Conservation (phyloP, 2,888 invertebrate genomes). For the Heliconius ismenius region DNA sequence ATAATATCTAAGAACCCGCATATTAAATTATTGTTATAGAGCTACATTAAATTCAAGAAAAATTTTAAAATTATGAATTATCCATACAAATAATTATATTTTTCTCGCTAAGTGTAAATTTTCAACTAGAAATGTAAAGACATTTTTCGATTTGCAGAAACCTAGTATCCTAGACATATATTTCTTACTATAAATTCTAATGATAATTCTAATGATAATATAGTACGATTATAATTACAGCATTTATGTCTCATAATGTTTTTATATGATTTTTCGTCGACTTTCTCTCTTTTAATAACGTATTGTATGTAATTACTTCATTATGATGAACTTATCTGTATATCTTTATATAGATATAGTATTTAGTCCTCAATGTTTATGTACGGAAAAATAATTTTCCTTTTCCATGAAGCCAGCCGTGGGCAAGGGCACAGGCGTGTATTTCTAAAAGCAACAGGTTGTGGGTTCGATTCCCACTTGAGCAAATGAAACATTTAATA, state of each 20-base stretch:
- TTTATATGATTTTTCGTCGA: slow-evolving; percentile 5
- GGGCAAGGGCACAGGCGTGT: too few species aligned
- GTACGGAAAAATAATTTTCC: too few species aligned
- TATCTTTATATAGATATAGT: neutral
- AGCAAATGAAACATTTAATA: too few species aligned
- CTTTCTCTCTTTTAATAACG: slow-evolving; percentile 17
- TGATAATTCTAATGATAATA: neutral
- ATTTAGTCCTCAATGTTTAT: neutral
- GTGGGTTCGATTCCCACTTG: too few species aligned
- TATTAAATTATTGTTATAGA: too few species aligned
- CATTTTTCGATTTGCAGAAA: neutral
- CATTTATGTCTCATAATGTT: slow-evolving; percentile 10
- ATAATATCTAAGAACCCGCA: too few species aligned
- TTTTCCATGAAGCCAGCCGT: too few species aligned
- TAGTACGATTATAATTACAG: slow-evolving; percentile 1
- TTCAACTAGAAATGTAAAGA: neutral
- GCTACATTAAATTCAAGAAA: too few species aligned
- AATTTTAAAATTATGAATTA: too few species aligned
- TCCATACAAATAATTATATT: neutral
- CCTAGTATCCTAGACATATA: neutral
- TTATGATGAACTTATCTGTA: neutral
- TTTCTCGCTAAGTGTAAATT: neutral
- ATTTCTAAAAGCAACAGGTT: too few species aligned
- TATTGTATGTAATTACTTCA: slow-evolving; percentile 1
- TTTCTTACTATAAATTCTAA: neutral